Evolutionary conservation across 2,888 invertebrate species (phyloP).

Genomic region (Tetheella fluctuosa): DNA sequence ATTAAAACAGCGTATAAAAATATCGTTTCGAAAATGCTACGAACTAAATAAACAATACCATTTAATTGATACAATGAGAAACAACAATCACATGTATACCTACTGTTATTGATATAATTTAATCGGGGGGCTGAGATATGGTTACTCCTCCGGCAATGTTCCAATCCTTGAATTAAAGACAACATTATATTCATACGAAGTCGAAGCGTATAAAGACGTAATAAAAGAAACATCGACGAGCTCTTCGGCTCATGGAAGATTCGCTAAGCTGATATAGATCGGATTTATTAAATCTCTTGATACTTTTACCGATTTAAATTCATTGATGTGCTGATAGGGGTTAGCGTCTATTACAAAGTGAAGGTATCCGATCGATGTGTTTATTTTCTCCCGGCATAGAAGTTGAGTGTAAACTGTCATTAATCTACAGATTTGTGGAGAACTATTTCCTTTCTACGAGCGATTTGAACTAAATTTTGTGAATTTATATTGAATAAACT

Average conservation of each 20-base stretch:
- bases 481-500: neutral
- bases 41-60: too few species aligned
- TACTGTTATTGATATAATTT: too few species aligned
- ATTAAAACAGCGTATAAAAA: too few species aligned
- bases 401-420: neutral
- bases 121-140: too few species aligned
- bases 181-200: neutral
- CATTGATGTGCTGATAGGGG: neutral
- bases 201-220: neutral
- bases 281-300: neutral
- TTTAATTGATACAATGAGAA: too few species aligned
- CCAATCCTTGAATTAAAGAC: neutral
- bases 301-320: constrained; percentile 3
- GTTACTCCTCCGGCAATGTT: neutral
- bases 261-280: neutral
- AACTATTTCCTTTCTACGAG: too few species aligned
- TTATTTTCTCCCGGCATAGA: neutral
- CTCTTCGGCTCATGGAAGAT: neutral
- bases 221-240: neutral
- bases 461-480: neutral
- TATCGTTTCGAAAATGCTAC: too few species aligned
- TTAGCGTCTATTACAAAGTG: neutral
- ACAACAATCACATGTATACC: too few species aligned
- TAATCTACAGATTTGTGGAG: neutral
- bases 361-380: neutral